A percentile compares a stretch with the other conserved stretches of the same genome.
phyloP scores from a whole-genome alignment of 2,888 invertebrate genomes.

The Rhodophaea formosa region DNA sequence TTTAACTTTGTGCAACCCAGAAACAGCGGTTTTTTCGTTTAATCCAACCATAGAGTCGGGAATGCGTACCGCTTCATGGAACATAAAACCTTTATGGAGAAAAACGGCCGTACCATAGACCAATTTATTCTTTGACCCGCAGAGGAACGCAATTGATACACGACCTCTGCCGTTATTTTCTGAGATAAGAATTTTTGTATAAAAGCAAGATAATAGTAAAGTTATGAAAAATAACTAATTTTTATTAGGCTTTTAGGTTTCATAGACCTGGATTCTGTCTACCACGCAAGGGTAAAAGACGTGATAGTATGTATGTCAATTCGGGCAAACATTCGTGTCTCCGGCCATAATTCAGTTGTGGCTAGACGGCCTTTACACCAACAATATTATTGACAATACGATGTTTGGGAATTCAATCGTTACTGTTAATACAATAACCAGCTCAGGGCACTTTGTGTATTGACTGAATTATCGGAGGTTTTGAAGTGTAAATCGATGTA shows the following conservation, averaged over 20 bases:
- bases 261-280: too few relatives aligned
- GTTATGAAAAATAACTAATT: neutral
- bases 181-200: neutral
- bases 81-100: constrained; percentile 71
- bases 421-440: neutral
- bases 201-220: neutral
- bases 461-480: too few relatives aligned
- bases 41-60: constrained; percentile 22
- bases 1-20: constrained; percentile 9
- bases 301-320: too few relatives aligned
- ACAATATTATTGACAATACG: constrained; percentile 2
- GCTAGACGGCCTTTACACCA: neutral
- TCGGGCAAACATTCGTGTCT: neutral
- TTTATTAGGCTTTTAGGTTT: too few relatives aligned
- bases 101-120: constrained; percentile 39
- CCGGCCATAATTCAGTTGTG: neutral
- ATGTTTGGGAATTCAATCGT: neutral
- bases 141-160: constrained; percentile 13
- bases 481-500: too few relatives aligned
- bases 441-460: neutral
- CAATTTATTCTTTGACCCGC: constrained; percentile 17
- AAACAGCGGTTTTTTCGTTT: constrained; percentile 3
- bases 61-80: constrained; percentile 56
- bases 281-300: too few relatives aligned
- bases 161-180: constrained; percentile 2